Evolutionary conservation across 2,113 vertebrate genomes (phyloP).

Genomic region (Scalopus aquaticus): DNA sequence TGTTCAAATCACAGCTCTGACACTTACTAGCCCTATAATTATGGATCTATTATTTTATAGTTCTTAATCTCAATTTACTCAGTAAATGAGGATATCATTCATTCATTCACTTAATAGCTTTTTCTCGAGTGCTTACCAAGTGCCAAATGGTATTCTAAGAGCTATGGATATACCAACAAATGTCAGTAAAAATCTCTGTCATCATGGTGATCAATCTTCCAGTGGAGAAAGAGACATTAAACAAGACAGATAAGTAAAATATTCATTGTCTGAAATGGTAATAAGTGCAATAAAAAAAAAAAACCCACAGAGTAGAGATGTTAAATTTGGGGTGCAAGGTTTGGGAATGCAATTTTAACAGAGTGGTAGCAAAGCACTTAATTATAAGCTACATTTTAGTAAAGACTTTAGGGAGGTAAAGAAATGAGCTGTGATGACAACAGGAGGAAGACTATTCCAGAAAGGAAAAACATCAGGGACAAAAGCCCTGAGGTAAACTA

Average conservation of each 20-base stretch:
- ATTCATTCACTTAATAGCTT: background rate
- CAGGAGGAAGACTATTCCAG: background rate
- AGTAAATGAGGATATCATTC: background rate
- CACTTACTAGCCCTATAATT: background rate
- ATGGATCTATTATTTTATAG: background rate
- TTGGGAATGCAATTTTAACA: background rate
- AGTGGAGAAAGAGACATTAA: fast-evolving
- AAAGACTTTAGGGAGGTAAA: background rate
- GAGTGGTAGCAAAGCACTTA: background rate
- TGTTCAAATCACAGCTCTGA: background rate
- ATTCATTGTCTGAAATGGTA: background rate
- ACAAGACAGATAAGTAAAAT: background rate
- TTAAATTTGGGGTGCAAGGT: background rate
- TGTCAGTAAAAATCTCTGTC: background rate
- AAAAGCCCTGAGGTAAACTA: background rate
- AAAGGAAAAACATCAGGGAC: background rate
- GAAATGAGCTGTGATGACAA: background rate
- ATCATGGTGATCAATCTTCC: background rate
- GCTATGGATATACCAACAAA: background rate
- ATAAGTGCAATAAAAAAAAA: background rate
- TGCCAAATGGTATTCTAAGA: background rate
- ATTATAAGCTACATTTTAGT: background rate
- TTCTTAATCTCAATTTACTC: background rate
- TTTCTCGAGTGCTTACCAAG: background rate
- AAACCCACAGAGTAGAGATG: background rate